These are phyloP conservation scores for Spodoptera exigua DNA, from an alignment of 2,888 invertebrate genomes.

Conservation along the genomic window DNA sequence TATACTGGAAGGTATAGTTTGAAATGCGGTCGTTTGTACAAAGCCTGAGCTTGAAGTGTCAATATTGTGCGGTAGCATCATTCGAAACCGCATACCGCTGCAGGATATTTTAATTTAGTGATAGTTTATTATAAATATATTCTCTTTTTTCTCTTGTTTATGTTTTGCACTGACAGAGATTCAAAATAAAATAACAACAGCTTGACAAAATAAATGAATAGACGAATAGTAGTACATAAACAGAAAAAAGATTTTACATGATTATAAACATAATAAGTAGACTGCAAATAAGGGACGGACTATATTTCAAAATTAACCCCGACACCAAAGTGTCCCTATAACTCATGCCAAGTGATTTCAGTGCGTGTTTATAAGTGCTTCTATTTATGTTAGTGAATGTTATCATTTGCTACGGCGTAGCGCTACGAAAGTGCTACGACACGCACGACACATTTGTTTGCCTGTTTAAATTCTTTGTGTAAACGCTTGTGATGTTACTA, in stretches of 20 bases:
- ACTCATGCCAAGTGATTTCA: conserved; percentile 43
- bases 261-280: too few species aligned
- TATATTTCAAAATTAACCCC: conserved; percentile 13
- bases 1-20: too few species aligned
- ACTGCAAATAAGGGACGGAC: too few species aligned
- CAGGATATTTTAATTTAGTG: too few species aligned
- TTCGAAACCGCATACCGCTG: not conserved
- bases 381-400: conserved; percentile 48
- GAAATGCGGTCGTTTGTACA: not conserved
- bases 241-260: too few species aligned
- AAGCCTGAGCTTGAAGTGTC: conserved; percentile 23
- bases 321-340: conserved; percentile 25
- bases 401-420: conserved; percentile 51
- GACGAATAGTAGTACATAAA: too few species aligned
- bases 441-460: conserved; percentile 46
- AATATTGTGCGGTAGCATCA: conserved; percentile 29
- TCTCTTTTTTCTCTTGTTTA: too few species aligned
- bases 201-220: too few species aligned
- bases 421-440: conserved; percentile 52
- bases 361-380: conserved; percentile 57
- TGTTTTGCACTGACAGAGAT: too few species aligned
- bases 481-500: conserved; percentile 23
- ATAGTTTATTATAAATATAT: too few species aligned
- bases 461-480: conserved; percentile 37
- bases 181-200: too few species aligned